Conservation (phyloP, 1,140 invertebrate genomes). For the Stegodyphus dumicola region DNA sequence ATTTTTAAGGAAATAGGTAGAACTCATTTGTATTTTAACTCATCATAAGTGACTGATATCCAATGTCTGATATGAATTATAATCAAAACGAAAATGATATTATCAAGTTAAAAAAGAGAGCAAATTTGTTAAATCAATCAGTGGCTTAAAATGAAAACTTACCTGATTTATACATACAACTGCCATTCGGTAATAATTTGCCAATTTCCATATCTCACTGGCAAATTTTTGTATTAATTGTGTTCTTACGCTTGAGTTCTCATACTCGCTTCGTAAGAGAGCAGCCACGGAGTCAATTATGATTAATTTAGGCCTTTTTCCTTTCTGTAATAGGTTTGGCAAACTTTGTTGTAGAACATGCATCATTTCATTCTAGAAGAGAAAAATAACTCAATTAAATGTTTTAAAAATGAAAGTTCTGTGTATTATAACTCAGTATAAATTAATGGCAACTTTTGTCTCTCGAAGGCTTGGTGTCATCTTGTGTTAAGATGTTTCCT, state of each 20-base stretch:
- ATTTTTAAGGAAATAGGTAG: too few species aligned
- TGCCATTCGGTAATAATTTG: slow-evolving; percentile 71
- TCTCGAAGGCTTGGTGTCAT: too few species aligned
- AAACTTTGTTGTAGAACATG: slow-evolving; percentile 34
- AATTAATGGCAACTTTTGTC: too few species aligned
- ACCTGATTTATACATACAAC: slow-evolving; percentile 82
- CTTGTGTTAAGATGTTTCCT: too few species aligned
- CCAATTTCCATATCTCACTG: slow-evolving; percentile 72
- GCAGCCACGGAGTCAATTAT: slow-evolving; percentile 83
- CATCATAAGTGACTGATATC: too few species aligned
- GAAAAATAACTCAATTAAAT: background rate
- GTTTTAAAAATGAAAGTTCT: background rate
- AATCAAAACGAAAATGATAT: too few species aligned
- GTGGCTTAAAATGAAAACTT: slow-evolving; percentile 12
- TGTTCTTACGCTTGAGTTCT: slow-evolving; percentile 70
- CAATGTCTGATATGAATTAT: too few species aligned
- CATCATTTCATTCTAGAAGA: slow-evolving; percentile 19
- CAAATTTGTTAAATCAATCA: too few species aligned
- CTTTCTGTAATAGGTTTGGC: slow-evolving; percentile 41
- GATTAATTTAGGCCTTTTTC: slow-evolving; percentile 74
- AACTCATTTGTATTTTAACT: too few species aligned
- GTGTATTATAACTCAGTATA: too few species aligned
- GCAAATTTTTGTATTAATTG: slow-evolving; percentile 74
- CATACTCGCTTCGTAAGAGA: slow-evolving; percentile 76
- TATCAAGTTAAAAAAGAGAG: too few species aligned